Evolutionary conservation across 1,140 invertebrate genomes (phyloP), one percentile per base, ranked within the genome.

Genomic region (Pseudomyrmex gracilis): DNA sequence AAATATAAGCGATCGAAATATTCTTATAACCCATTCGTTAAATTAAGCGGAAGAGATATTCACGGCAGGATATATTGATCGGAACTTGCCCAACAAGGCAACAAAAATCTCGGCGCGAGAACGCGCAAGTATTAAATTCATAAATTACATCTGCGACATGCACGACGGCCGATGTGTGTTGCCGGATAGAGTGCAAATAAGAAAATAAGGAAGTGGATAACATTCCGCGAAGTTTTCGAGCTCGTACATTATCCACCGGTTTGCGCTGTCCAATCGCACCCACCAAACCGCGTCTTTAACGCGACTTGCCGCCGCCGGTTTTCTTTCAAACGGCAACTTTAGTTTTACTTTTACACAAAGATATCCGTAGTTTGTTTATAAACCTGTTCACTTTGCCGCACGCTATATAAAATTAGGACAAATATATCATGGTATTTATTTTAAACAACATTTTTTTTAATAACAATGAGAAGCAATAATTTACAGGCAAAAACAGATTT

Each of bases 181-280:
- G 63, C 53, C 61, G 71, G 71, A 85, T 85, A 51, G 57, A 73
- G 51, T 57, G 64, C 73, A 86, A 87, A 88, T 86, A 88, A 86
- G 74, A 88, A 85, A 82, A 68, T 89, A 84, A 87, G 78, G 45
- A 76, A 83, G 66, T 43, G 58, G 64, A 77, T 76, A 82, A 71
- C 84, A 45, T 83, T 83, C 68, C 57, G 49, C 57, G 24, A 85
- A 82, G 78, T 88, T 89, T 60, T 82, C 61, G 60, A 63, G 57
- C 58, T 84, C 80, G 74, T 86, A 74, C 24, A 22, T 88, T 83
- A 82, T 73, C 83, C 83, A 47, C 24, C 78, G 84, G 63, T 63
- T 86, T 73, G 55, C 43, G 17, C 49, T 64, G 68, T 82, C 76
- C 70, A 58, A 87, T 87, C 68, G 77, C 34, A 34, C 57, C 20